Evolutionary conservation across 2,888 invertebrate genomes (phyloP).

Genomic region (Chouioia cunea): DNA sequence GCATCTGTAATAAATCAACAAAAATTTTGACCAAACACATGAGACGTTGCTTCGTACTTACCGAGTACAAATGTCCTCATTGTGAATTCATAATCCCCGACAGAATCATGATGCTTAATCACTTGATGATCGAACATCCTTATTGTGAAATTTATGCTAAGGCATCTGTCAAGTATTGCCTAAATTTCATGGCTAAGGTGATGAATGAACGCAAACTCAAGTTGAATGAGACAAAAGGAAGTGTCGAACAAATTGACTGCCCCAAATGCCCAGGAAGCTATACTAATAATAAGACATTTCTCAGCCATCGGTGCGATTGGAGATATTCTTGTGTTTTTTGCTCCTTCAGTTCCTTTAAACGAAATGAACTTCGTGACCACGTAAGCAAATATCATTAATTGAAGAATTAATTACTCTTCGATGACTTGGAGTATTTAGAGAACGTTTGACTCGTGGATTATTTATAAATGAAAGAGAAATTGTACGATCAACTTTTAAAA

Average conservation of each 20-base stretch:
- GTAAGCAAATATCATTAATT: background rate
- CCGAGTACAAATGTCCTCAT: background rate
- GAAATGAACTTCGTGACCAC: background rate
- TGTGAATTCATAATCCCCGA: slow-evolving; percentile 1
- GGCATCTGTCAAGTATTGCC: slow-evolving; percentile 2
- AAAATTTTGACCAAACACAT: background rate
- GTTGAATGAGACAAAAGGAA: too few species aligned
- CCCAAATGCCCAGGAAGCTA: slow-evolving; percentile 6
- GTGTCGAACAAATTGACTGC: background rate
- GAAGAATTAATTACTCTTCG: too few species aligned
- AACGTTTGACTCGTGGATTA: background rate
- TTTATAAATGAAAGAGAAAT: too few species aligned
- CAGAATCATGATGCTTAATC: background rate
- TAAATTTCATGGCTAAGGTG: slow-evolving; percentile 1
- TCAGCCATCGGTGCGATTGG: background rate
- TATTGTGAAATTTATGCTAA: background rate
- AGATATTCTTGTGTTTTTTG: slow-evolving; percentile 15
- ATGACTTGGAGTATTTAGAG: background rate
- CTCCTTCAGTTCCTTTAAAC: background rate
- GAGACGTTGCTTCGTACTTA: background rate
- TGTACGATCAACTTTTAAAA: too few species aligned
- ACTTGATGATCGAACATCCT: background rate
- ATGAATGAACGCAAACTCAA: background rate
- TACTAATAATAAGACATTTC: background rate
- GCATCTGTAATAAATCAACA: slow-evolving; percentile 3